A percentile compares a stretch with the other conserved stretches of the same genome.
phyloP scores from a whole-genome alignment of 2,888 invertebrate genomes.

The Luperina nickerlii region DNA sequence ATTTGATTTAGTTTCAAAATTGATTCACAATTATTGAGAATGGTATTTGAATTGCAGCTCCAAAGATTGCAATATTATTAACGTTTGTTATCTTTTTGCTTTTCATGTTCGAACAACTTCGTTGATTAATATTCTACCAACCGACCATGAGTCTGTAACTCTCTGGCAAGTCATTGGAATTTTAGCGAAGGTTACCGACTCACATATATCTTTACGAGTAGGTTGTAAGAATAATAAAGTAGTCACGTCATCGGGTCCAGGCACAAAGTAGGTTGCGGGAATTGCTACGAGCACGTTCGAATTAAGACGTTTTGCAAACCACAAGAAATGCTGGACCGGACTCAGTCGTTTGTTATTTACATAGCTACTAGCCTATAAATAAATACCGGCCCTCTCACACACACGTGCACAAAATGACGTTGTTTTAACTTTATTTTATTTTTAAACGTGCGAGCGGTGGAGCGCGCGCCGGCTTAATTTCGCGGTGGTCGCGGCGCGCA shows the following conservation, averaged over 20 bases:
- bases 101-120: slow-evolving; percentile 51
- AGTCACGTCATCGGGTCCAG: slow-evolving; percentile 61
- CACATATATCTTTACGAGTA: slow-evolving; percentile 54
- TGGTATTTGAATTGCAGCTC: slow-evolving; percentile 5
- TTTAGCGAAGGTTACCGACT: slow-evolving; percentile 57
- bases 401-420: slow-evolving; percentile 89
- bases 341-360: slow-evolving; percentile 86
- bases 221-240: slow-evolving; percentile 61
- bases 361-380: slow-evolving; percentile 90
- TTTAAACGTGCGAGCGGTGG: slow-evolving; percentile 87
- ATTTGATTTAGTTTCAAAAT: slow-evolving; percentile 21
- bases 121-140: slow-evolving; percentile 50
- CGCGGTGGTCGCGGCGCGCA: slow-evolving; percentile 89
- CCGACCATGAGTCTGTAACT: slow-evolving; percentile 37
- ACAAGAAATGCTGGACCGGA: slow-evolving; percentile 83
- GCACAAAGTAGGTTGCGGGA: slow-evolving; percentile 74
- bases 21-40: slow-evolving; percentile 11
- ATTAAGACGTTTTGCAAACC: slow-evolving; percentile 89
- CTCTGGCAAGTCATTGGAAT: slow-evolving; percentile 47
- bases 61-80: slow-evolving; percentile 24
- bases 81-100: slow-evolving; percentile 38
- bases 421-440: slow-evolving; percentile 90
- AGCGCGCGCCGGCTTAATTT: slow-evolving; percentile 87
- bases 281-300: slow-evolving; percentile 74
- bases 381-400: slow-evolving; percentile 88